Evolutionary conservation across 2,888 invertebrate genomes (phyloP).

Genomic region (Hyles lineata): DNA sequence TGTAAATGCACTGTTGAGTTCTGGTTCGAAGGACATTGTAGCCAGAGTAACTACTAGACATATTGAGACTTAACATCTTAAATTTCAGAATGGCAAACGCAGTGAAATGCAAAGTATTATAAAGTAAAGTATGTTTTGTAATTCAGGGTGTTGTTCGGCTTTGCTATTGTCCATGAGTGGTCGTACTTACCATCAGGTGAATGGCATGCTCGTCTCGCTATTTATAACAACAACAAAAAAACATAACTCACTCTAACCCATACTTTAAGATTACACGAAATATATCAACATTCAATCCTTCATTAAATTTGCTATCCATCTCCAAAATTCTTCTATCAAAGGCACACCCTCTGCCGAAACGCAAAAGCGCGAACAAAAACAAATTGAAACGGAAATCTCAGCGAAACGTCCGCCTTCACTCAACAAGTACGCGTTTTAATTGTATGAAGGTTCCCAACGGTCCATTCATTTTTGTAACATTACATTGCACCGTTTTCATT

Average conservation of each 20-base stretch:
- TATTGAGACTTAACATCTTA: too few relatives aligned
- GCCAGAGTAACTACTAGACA: too few relatives aligned
- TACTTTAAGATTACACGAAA: background rate
- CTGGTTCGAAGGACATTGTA: too few relatives aligned
- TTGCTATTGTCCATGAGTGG: too few relatives aligned
- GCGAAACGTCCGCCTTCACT: background rate
- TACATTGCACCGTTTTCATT: constrained; percentile 22
- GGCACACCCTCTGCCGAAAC: background rate
- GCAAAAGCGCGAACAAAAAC: background rate
- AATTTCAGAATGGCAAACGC: too few relatives aligned
- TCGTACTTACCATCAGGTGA: too few relatives aligned
- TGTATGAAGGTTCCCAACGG: background rate
- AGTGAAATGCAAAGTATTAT: too few relatives aligned
- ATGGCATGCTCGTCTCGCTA: too few relatives aligned
- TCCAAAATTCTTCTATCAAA: background rate
- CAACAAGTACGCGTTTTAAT: constrained; percentile 10
- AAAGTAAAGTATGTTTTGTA: too few relatives aligned
- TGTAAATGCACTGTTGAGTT: too few relatives aligned
- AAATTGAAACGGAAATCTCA: constrained; percentile 2
- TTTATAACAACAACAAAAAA: too few relatives aligned
- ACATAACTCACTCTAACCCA: background rate
- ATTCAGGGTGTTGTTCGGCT: too few relatives aligned
- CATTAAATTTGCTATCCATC: background rate
- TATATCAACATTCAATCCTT: background rate
- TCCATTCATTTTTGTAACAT: constrained; percentile 12